Evolutionary conservation across 2,888 invertebrate species (phyloP).

Genomic region (Drosophila meridionalis): DNA sequence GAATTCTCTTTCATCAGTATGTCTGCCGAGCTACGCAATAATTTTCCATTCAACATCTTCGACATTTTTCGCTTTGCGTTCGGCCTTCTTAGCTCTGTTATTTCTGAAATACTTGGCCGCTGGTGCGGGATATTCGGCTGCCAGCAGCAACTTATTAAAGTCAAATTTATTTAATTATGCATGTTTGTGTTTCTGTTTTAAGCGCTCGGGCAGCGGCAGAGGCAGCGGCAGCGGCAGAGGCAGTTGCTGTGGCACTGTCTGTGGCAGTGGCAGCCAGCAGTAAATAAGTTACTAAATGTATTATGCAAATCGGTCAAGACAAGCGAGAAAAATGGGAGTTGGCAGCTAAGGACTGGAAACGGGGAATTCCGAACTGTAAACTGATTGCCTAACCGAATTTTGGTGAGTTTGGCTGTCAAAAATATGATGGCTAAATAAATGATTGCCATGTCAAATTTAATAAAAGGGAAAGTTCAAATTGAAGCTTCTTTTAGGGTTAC

Average conservation of each 20-base stretch:
- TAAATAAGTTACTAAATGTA: constrained; percentile 36
- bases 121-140: constrained; percentile 12
- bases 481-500: constrained; percentile 23
- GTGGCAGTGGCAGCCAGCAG: constrained; percentile 13
- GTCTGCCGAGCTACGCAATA: background rate
- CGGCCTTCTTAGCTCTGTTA: background rate
- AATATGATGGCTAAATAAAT: constrained; percentile 58
- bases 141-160: constrained; percentile 64
- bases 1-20: constrained; percentile 10
- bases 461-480: constrained; percentile 51
- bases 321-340: constrained; percentile 17
- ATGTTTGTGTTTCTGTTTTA: constrained; percentile 22
- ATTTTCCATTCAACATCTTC: background rate
- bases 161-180: constrained; percentile 73
- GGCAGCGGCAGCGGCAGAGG: background rate
- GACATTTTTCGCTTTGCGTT: constrained; percentile 11
- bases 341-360: constrained; percentile 5
- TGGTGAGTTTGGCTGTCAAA: constrained; percentile 43
- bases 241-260: background rate
- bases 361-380: constrained; percentile 19
- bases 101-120: constrained; percentile 7
- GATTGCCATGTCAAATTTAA: constrained; percentile 70
- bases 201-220: background rate
- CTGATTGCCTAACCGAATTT: constrained; percentile 46
- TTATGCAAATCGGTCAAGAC: constrained; percentile 37